These are phyloP conservation scores for Lasioglossum leucozonium DNA, from an alignment of 2,888 invertebrate genomes.

Conservation along the genomic window DNA sequence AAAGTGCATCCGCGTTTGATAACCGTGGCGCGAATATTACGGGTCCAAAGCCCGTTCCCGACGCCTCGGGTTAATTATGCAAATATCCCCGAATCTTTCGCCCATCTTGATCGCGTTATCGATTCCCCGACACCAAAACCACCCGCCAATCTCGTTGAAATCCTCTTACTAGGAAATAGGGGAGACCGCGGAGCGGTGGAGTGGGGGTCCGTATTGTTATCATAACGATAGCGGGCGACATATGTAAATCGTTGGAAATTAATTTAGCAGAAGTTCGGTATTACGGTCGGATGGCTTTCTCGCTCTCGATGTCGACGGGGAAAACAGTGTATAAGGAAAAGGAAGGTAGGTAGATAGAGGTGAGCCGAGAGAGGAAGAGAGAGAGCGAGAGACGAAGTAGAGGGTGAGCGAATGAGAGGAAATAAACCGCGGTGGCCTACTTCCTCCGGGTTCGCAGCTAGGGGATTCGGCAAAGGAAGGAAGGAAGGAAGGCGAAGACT, in stretches of 20 bases:
- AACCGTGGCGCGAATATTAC: neutral
- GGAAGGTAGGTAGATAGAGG: neutral
- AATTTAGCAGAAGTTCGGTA: conserved; percentile 73
- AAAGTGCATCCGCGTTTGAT: neutral
- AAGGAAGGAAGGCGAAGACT: conserved; percentile 52
- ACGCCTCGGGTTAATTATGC: conserved; percentile 10
- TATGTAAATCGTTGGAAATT: conserved; percentile 76
- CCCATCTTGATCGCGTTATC: conserved; percentile 51
- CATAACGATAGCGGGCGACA: conserved; percentile 68
- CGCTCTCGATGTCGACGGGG: conserved; percentile 42
- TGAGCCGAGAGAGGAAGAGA: too few relatives aligned
- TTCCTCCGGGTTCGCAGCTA: conserved; percentile 51
- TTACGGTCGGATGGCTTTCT: conserved; percentile 47
- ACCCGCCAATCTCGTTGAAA: conserved; percentile 58
- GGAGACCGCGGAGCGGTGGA: neutral
- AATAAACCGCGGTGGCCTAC: conserved; percentile 73
- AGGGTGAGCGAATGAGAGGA: conserved; percentile 57
- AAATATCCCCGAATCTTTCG: conserved; percentile 37
- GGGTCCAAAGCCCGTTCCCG: neutral
- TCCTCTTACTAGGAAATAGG: conserved; percentile 63
- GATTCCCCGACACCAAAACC: conserved; percentile 55
- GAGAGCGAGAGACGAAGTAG: neutral
- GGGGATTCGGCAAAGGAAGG: conserved; percentile 57
- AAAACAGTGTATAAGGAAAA: conserved; percentile 50
- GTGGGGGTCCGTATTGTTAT: conserved; percentile 68